Base-by-base conservation (phyloP, 2,113 vertebrate genomes). In the Tetrao urogallus region DNA sequence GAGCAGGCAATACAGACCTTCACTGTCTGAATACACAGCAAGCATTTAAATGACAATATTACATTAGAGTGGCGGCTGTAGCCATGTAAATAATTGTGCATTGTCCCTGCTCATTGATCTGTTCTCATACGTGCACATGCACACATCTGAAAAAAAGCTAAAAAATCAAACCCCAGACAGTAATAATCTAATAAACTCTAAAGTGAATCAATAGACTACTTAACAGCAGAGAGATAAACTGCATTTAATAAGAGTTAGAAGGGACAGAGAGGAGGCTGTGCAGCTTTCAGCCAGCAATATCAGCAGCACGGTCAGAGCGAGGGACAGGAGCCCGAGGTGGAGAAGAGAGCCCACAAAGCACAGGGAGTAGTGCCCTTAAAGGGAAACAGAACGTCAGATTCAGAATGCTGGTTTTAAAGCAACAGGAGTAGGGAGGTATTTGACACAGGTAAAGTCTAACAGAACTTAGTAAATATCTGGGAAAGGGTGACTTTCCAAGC, bases 1-100 rank as follows among this genome's bases (percentile, higher is more conserved):
- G 85, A 96, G 90, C 86, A 90, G 28, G 79, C 88, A 90, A 82
- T 56, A 90, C 64, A 96, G 95, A 94, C 91, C 90, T 96, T 86
- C 95, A 65, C 81, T 67, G 76, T 36, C 94, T 96, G 94, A 96
- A 95, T 80, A 95, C 92, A 82, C 91, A 76, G 81, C 88, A 86
- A 92, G 89, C 92, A 97, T 96, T 96, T 91, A 94, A 96, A 96
- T 93, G 88, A 92, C 89, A 95, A 92, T 89, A 96, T 92, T 96
- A 95, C 82, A 94, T 95, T 94, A 96, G 82, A 96, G 90, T 64
- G 83, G 84, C 3, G 24, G 94, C 82, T 92, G 91, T 89, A 92
- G 79, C 88, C 50, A 24, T 90, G 94, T 91, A 97, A 97, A 96
- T 96, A 96, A 97, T 87, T 95, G 92, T 91, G 85, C 85, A 54